These are phyloP conservation scores for Loripinus fragilis DNA, from an alignment of 2,888 invertebrate genomes.

Conservation along the genomic window DNA sequence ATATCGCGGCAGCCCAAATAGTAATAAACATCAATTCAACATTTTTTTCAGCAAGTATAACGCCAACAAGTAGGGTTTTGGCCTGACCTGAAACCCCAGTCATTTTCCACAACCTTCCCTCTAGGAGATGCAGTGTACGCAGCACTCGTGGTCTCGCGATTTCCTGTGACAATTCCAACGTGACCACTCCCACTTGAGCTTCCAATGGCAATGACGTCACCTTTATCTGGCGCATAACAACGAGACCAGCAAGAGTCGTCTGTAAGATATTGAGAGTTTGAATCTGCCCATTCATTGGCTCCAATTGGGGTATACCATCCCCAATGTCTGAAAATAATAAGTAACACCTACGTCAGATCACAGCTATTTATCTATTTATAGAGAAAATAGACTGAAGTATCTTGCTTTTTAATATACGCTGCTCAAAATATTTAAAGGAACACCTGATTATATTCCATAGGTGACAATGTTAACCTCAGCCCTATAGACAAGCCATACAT, in stretches of 20 bases:
- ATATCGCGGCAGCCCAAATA: too few species aligned
- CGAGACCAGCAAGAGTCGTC: not conserved
- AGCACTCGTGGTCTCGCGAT: slow-evolving; percentile 1
- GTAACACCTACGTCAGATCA: too few species aligned
- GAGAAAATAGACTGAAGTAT: too few species aligned
- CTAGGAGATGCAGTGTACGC: not conserved
- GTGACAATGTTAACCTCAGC: too few species aligned
- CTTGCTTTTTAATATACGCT: too few species aligned
- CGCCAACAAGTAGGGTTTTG: slow-evolving; percentile 2
- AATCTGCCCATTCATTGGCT: not conserved
- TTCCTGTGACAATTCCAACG: slow-evolving; percentile 3
- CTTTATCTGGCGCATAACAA: not conserved
- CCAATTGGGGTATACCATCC: not conserved
- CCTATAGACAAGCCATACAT: too few species aligned
- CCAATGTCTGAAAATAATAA: not conserved
- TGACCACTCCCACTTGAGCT: not conserved
- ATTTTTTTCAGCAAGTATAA: not conserved
- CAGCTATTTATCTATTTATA: too few species aligned
- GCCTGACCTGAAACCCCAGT: slow-evolving; percentile 1
- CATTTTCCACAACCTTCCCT: not conserved
- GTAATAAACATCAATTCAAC: too few species aligned
- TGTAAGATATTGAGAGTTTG: not conserved
- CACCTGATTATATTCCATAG: too few species aligned
- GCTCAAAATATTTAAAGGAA: too few species aligned
- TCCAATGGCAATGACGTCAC: not conserved